Base-by-base conservation (phyloP, 2,888 invertebrate species). In the Xanthostigma xanthostigma region DNA sequence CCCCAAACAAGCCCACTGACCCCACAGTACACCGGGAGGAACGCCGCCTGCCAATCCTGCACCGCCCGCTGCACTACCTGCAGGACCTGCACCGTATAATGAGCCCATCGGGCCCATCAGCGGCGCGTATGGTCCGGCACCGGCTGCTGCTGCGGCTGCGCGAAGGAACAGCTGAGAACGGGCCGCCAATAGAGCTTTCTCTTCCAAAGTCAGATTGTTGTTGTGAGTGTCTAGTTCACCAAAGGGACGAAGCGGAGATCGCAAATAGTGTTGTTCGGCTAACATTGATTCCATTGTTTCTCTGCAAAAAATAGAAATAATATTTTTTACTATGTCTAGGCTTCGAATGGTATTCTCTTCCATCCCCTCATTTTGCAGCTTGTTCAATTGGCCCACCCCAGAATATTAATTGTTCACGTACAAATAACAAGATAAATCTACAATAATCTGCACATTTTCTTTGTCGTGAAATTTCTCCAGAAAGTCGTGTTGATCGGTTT, bases 241-340 rank as follows among this genome's bases (percentile, higher is more conserved):
- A 59, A 84, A 81, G 37, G 85, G 82, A 45, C 86, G 78, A 56
- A 86, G 69, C 3, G 84, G 84, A 45, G 86, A 80, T 44, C 88
- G 79, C 54, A 88, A 72, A 58, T 87, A 81, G 58, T 88, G 86
- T 67, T 89, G 88, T 62, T 89, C 88, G 41, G 84, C 85, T 59
- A 89, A 66, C 82, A 90, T 84, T 47, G 83, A 83, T 67, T 90
- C 90, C 89, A 90, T 89, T 50, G 88, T 88, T 70, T 90, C 90
- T 69, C 90, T 88, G 79, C 56, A 70, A 67, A 70, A 71, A 50
- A 58, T 56, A 55, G 14, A 41, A 38, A 39, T 9, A 14, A 41
- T 10, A 17, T 41, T 13, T 27, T 27, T 41, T 41, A 17, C 3
- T 41, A 3, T 13, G 13, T 13, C 11, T 13, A 41, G 8, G 27